Evolutionary conservation across 2,113 vertebrate species (phyloP), one percentile per base, ranked within the genome.

Genomic region (Orcinus orca): DNA sequence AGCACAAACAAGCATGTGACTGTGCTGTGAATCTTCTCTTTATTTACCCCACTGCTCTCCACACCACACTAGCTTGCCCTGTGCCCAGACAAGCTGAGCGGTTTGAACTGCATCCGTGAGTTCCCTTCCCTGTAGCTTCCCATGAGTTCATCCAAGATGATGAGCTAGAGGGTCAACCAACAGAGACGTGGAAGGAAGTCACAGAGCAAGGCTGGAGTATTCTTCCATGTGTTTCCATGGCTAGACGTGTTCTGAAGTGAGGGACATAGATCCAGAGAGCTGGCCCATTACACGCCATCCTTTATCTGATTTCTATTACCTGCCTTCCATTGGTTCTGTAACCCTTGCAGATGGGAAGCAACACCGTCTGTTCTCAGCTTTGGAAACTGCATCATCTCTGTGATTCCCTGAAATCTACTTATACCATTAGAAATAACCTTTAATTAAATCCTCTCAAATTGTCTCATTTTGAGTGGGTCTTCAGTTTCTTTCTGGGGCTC

Each of bases 131-230:
- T 12, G 41, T 23, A 63, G n/a, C 5, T 38, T 50, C 41, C n/a
- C 31, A 9, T 3, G 17, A 21, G 3, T 55, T 73, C 25, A 55
- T 13, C 25, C n/a, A 9, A 33, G 29, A 20, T 47, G 73, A 31
- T 47, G 73, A 76, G 73, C 29, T 20, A 26, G 41, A 47, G 20
- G 21, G n/a, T 17, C 15, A 6, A 36, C 65, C 6, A 47, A 8
- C 5, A 63, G n/a, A 1, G 18, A 31, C 9, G 4, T 2, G 7
- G 63, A 21, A 0, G 25, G 53, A 41, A 33, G 21, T 55, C 2
- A 6, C 14, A 25, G 3, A 50, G 18, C 25, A 25, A 25, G 8
- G 1, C 6, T 17, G n/a, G 21, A 0, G 3, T 26, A 4, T 21
- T 20, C 26, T 23, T 29, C 17, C 21, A 9, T 13, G 1, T 21